Evolutionary conservation across 2,888 invertebrate species (phyloP).

Genomic region (Chymomyza fuscimana): DNA sequence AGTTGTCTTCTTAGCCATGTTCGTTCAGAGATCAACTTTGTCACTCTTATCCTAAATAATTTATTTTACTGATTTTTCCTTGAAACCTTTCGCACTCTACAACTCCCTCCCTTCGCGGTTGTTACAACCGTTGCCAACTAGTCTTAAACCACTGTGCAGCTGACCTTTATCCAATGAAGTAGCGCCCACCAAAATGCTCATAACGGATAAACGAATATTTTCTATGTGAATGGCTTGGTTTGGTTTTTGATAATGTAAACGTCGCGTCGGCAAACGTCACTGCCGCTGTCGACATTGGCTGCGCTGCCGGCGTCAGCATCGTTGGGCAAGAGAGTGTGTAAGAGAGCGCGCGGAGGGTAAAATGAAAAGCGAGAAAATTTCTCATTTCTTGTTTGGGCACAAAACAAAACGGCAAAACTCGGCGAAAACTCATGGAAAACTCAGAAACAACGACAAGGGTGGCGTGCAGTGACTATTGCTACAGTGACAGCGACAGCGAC

Average conservation of each 20-base stretch:
- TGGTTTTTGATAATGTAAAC: slow-evolving; percentile 17
- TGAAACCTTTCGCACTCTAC: no score
- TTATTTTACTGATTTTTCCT: no score
- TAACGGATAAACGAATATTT: slow-evolving; percentile 63
- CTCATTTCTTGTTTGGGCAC: slow-evolving; percentile 4
- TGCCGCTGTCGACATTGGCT: slow-evolving; percentile 4
- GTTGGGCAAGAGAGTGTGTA: slow-evolving; percentile 2
- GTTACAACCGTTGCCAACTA: neutral
- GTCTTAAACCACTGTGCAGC: slow-evolving; percentile 29
- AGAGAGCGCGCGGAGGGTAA: slow-evolving; percentile 8
- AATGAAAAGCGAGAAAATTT: slow-evolving; percentile 1
- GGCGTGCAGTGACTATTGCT: slow-evolving; percentile 6
- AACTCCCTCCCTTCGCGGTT: neutral
- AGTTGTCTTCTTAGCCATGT: no score
- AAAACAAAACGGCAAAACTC: slow-evolving; percentile 18
- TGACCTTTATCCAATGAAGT: slow-evolving; percentile 41
- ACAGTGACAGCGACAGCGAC: neutral
- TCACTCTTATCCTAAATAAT: no score
- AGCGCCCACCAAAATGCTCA: slow-evolving; percentile 28
- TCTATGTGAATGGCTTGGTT: slow-evolving; percentile 60
- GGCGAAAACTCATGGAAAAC: slow-evolving; percentile 42
- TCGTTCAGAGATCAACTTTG: no score
- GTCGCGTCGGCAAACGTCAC: neutral
- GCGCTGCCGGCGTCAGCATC: neutral
- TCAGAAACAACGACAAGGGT: slow-evolving; percentile 18